Evolutionary conservation across 2,888 invertebrate genomes (phyloP).

Genomic region (Marronus borbonicus): DNA sequence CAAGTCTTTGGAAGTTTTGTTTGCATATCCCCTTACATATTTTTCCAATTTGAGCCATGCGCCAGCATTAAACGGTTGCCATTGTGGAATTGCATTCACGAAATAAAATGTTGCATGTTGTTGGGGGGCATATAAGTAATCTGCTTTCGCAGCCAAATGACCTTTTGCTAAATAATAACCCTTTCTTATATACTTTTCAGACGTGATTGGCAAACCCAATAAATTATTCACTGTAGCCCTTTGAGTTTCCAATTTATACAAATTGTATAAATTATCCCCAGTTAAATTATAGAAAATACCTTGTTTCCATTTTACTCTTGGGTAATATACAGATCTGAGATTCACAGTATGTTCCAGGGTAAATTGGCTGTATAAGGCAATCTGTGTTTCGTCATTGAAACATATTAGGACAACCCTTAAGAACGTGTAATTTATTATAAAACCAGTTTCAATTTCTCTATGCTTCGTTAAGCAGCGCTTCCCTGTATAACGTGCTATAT

Average conservation of each 20-base stretch:
- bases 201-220: constrained; percentile 60
- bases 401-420: constrained; percentile 73
- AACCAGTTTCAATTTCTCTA: constrained; percentile 71
- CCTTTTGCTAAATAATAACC: constrained; percentile 72
- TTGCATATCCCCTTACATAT: constrained; percentile 69
- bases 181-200: constrained; percentile 68
- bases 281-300: constrained; percentile 67
- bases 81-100: constrained; percentile 78
- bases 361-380: constrained; percentile 73
- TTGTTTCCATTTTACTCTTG: constrained; percentile 71
- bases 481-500: constrained; percentile 69
- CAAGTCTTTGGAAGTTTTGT: constrained; percentile 63
- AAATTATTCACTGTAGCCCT: constrained; percentile 62
- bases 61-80: constrained; percentile 76
- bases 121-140: constrained; percentile 74
- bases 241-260: constrained; percentile 64
- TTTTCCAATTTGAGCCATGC: constrained; percentile 74
- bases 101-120: constrained; percentile 77
- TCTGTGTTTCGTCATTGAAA: constrained; percentile 71
- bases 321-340: constrained; percentile 71
- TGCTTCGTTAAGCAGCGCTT: constrained; percentile 68
- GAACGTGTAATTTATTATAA: constrained; percentile 70
- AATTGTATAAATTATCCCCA: constrained; percentile 58
- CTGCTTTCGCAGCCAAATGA: constrained; percentile 76
- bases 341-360: constrained; percentile 70